A percentile compares a stretch with the other conserved stretches of the same genome.
Conservation (phyloP, 2,113 vertebrate genomes). For the Takifugu bimaculatus region DNA sequence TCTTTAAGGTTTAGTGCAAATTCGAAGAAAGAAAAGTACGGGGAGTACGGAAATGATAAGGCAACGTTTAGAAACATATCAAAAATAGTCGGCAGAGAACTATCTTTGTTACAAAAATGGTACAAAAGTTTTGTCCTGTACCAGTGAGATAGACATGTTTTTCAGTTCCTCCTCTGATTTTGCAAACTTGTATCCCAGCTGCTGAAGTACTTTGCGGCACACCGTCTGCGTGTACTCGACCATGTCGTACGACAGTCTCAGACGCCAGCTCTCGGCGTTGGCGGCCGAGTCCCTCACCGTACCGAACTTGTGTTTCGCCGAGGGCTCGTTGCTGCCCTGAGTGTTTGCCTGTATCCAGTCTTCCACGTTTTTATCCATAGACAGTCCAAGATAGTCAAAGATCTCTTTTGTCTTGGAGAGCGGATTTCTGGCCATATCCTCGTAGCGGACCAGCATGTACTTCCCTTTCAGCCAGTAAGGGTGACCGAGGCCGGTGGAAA, state of each 20-base stretch:
- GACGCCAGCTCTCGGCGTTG: conserved; percentile 92
- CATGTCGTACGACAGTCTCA: conserved; percentile 92
- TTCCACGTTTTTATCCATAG: conserved; percentile 86
- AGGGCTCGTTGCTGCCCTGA: conserved; percentile 81
- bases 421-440: conserved; percentile 92
- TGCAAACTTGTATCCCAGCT: conserved; percentile 88
- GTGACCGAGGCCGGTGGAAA: conserved; percentile 85
- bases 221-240: conserved; percentile 90
- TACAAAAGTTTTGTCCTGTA: conserved; percentile 89
- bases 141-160: conserved; percentile 88
- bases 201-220: conserved; percentile 85
- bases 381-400: conserved; percentile 88
- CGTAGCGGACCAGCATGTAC: conserved; percentile 95
- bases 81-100: conserved; percentile 75
- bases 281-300: conserved; percentile 92
- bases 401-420: conserved; percentile 93
- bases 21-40: conserved; percentile 62
- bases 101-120: conserved; percentile 86
- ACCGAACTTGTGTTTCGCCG: conserved; percentile 93
- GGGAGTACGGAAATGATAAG: conserved; percentile 74
- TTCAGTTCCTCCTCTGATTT: conserved; percentile 86
- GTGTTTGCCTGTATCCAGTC: conserved; percentile 97
- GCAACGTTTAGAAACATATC: conserved; percentile 89
- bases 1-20: conserved; percentile 84
- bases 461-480: conserved; percentile 92